Percentiles rank a stretch among this genome's conserved stretches.
Conservation (phyloP, 53 echinoderm and acorn worm genomes). For the Actinopyga echinites region DNA sequence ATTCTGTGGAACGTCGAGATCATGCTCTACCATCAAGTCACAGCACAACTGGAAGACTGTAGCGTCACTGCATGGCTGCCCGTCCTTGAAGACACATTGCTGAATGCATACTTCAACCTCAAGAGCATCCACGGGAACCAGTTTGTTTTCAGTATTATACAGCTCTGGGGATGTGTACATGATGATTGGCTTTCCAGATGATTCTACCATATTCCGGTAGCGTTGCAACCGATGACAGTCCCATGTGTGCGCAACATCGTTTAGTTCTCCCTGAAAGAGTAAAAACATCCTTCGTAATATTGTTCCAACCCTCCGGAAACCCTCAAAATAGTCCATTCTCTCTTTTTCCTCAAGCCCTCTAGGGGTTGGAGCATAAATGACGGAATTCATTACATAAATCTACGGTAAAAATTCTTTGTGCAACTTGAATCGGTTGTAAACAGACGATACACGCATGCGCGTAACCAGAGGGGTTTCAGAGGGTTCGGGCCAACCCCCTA, state of each 20-base stretch:
- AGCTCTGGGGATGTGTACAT: conserved; percentile 1
- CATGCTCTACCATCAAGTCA: conserved; percentile 35
- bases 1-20: conserved; percentile 39
- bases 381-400: too few relatives aligned
- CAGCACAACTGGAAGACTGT: conserved; percentile 26
- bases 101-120: conserved; percentile 1
- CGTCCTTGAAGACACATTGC: conserved; percentile 20
- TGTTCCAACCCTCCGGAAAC: too few relatives aligned
- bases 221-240: conserved; percentile 46
- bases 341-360: too few relatives aligned
- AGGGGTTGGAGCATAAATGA: too few relatives aligned
- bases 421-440: too few relatives aligned
- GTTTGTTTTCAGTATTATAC: neutral
- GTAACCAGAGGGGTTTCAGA: too few relatives aligned
- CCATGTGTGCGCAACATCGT: conserved; percentile 45
- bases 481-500: too few relatives aligned
- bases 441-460: too few relatives aligned
- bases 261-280: conserved; percentile 30
- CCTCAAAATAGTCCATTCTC: too few relatives aligned
- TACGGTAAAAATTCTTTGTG: too few relatives aligned
- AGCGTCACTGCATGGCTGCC: conserved; percentile 22
- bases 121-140: neutral
- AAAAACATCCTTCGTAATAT: neutral
- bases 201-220: conserved; percentile 9
- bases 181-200: conserved; percentile 12